Evolutionary conservation across 2,888 invertebrate species (phyloP), one percentile per base, ranked within the genome.

Genomic region (Spicauda simplicius): DNA sequence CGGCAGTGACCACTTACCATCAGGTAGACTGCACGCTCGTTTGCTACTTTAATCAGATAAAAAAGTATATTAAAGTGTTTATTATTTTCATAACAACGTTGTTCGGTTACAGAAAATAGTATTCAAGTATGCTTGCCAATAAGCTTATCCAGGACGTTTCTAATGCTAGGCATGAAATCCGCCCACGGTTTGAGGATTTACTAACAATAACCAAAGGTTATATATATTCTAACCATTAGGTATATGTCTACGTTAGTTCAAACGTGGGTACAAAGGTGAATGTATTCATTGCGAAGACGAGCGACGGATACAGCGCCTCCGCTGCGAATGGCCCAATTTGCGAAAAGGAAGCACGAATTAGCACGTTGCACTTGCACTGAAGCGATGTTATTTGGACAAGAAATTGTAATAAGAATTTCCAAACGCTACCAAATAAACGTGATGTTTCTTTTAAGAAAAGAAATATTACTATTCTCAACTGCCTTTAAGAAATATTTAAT

Each of bases 241-340:
- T 54, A 54, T 25, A 10, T 12, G 14, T 10, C 10, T 57, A 18
- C 19, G 30, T 30, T 52, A 61, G 20, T 63, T 16, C 25, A 12
- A 18, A 19, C 11, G 25, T 57, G 37, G 19, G 18, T 50, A 30
- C 30, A 52, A 20, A 64, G 57, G 50, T 53, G 37, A 64, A 64
- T 41, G 58, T 33, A 58, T 64, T 58, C 14, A 16, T 58, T 64
- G 53, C 58, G 53, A 64, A 64, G 64, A 58, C 41, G 52, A 58
- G 60, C 53, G 53, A 64, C 64, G 64, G 64, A 64, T 64, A 41
- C 64, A 25, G 19, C 57, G 20, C 64, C 64, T 64, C 52, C 57
- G 64, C 48, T 64, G 11, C 56, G 52, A 41, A 20, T 50, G 57
- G 64, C 50, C 48, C 57, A 58, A 64, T 64, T 64, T 64, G 52